phyloP scores from a whole-genome alignment of 1,140 invertebrate genomes.

The Penaeus vannamei region DNA sequence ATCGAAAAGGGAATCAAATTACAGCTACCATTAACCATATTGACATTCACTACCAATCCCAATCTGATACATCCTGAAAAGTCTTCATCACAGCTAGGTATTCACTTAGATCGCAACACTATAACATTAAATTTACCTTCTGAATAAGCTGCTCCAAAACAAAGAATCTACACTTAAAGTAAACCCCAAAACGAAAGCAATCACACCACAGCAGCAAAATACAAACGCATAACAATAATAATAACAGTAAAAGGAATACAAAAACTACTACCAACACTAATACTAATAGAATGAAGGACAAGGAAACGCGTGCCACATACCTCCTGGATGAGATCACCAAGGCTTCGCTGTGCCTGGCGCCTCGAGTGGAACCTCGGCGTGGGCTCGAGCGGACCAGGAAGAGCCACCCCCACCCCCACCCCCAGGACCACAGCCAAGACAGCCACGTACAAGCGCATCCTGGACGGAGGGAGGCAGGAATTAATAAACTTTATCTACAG shows the following conservation, averaged over 20 bases:
- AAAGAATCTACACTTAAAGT: too few species aligned
- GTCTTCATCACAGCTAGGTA: too few species aligned
- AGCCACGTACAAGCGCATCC: not conserved
- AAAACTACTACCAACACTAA: not conserved
- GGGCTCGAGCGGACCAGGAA: not conserved
- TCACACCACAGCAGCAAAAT: too few species aligned
- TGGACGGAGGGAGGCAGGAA: not conserved
- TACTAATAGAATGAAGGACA: too few species aligned
- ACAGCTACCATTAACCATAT: not conserved
- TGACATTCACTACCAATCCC: not conserved
- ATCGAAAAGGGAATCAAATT: not conserved
- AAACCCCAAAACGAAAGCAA: too few species aligned
- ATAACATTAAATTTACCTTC: too few species aligned
- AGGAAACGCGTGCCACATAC: not conserved
- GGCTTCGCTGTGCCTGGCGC: not conserved
- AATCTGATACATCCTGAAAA: not conserved
- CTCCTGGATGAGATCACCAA: constrained; percentile 25
- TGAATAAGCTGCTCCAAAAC: too few species aligned
- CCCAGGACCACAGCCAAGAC: not conserved
- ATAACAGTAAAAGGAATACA: too few species aligned
- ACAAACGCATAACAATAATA: too few species aligned
- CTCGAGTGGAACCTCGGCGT: not conserved
- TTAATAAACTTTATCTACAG: not conserved
- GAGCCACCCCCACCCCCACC: not conserved
- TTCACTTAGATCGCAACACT: too few species aligned